phyloP scores from a whole-genome alignment of 2,888 invertebrate genomes.

The Volucella inanis region DNA sequence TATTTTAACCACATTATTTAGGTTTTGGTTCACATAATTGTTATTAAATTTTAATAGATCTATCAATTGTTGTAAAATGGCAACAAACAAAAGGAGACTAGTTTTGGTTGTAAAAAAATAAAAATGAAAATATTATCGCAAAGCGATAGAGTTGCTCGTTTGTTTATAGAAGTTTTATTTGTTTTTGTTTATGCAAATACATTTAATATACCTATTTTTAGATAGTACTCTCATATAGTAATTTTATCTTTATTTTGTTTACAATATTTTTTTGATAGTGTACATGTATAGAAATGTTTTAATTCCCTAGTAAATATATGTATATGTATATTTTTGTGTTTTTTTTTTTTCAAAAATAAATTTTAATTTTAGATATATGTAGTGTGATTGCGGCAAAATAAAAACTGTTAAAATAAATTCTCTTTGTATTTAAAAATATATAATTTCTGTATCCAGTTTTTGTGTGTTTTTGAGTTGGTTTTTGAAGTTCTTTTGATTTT shows the following conservation, averaged over 20 bases:
- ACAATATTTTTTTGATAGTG: constrained; percentile 44
- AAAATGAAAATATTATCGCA: not conserved
- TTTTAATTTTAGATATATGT: constrained; percentile 34
- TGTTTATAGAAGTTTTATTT: not conserved
- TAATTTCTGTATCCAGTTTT: not conserved
- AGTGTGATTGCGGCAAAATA: constrained; percentile 6
- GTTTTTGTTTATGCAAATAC: too few species aligned
- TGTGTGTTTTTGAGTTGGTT: constrained; percentile 20
- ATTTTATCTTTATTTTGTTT: constrained; percentile 19
- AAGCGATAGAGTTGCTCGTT: not conserved
- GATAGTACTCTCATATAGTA: constrained; percentile 33
- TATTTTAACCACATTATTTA: constrained; percentile 36
- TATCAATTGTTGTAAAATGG: not conserved
- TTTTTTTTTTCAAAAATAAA: constrained; percentile 55
- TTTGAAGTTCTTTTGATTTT: constrained; percentile 13
- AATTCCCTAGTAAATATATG: constrained; percentile 52
- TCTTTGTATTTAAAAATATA: constrained; percentile 55
- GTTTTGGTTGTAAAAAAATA: constrained; percentile 20
- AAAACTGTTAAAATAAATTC: constrained; percentile 27
- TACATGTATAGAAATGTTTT: constrained; percentile 72
- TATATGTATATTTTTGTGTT: constrained; percentile 34
- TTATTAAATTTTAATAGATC: constrained; percentile 15
- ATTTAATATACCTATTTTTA: constrained; percentile 5
- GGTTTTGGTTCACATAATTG: constrained; percentile 16
- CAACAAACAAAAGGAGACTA: constrained; percentile 32